These are phyloP conservation scores for Melozone crissalis DNA, from an alignment of 2,113 vertebrate genomes.

Conservation along the genomic window DNA sequence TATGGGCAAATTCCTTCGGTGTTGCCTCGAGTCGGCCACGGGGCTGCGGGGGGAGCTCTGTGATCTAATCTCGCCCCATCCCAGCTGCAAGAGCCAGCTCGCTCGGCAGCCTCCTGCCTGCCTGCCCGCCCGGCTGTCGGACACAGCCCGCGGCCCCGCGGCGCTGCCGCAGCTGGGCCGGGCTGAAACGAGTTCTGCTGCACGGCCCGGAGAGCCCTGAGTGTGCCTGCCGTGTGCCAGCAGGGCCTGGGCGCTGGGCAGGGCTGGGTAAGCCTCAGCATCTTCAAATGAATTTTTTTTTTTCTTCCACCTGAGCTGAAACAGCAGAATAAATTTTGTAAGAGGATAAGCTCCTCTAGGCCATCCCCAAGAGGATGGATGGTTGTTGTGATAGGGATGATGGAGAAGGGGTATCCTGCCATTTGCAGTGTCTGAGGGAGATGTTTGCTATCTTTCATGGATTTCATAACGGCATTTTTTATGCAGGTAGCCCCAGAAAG, in stretches of 20 bases:
- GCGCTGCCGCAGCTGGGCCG: fast-evolving
- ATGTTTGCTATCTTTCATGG: background rate
- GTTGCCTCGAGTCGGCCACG: background rate
- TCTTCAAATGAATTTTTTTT: slow-evolving; percentile 11
- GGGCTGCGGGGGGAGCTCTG: background rate
- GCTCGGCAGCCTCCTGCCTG: background rate
- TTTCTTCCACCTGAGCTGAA: slow-evolving; percentile 57
- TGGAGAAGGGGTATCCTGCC: background rate
- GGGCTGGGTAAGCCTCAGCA: background rate
- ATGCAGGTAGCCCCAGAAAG: background rate
- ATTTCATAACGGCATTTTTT: background rate
- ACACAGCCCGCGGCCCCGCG: background rate
- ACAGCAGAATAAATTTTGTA: slow-evolving; percentile 70
- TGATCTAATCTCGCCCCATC: background rate
- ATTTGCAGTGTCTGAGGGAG: background rate
- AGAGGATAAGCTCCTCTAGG: slow-evolving; percentile 54
- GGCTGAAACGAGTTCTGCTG: background rate
- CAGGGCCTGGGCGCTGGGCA: background rate
- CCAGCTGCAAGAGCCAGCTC: background rate
- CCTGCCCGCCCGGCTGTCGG: background rate
- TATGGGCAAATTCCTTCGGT: background rate
- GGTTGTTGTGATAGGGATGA: background rate
- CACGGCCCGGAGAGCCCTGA: fast-evolving
- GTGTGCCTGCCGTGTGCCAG: background rate
- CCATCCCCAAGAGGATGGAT: background rate